phyloP scores from a whole-genome alignment of 2,797 vertebrate genomes.

The Ctenopoma kingsleyae region DNA sequence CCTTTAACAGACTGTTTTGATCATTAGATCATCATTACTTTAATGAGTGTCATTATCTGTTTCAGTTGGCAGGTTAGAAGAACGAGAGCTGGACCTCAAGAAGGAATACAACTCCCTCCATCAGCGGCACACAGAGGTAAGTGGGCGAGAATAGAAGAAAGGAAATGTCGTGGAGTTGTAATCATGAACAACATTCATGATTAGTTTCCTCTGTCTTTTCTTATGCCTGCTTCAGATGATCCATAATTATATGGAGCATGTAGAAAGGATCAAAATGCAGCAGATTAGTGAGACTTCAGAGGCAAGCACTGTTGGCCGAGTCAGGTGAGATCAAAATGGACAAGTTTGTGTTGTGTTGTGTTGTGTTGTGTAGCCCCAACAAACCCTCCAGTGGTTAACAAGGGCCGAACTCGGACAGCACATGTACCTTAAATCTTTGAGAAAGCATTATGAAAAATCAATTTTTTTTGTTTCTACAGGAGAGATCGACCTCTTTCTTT shows the following conservation, averaged over 20 bases:
- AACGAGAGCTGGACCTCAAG: constrained; percentile 96
- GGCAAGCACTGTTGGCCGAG: constrained; percentile 59
- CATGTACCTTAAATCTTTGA: not conserved
- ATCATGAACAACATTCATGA: not conserved
- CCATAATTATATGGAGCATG: constrained; percentile 98
- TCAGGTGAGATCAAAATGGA: constrained; percentile 68
- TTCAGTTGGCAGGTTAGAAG: constrained; percentile 94
- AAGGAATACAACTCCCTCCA: constrained; percentile 96
- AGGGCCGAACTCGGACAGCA: not conserved
- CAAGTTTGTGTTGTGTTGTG: not conserved
- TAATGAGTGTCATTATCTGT: not conserved
- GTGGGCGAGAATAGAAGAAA: not conserved
- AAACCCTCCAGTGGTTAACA: not conserved
- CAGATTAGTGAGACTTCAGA: constrained; percentile 83
- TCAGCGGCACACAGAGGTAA: constrained; percentile 96
- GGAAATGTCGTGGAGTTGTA: not conserved
- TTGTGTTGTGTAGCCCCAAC: not conserved
- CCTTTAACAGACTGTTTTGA: no score
- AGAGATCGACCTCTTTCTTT: constrained; percentile 95
- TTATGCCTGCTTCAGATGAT: constrained; percentile 90
- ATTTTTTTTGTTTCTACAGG: constrained; percentile 71
- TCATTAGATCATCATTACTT: no score
- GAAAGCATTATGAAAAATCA: not conserved
- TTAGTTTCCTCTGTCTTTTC: constrained; percentile 11
- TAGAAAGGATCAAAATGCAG: constrained; percentile 95